Evolutionary conservation across 1,140 invertebrate species (phyloP).

Genomic region (Brachionus paranguensis): DNA sequence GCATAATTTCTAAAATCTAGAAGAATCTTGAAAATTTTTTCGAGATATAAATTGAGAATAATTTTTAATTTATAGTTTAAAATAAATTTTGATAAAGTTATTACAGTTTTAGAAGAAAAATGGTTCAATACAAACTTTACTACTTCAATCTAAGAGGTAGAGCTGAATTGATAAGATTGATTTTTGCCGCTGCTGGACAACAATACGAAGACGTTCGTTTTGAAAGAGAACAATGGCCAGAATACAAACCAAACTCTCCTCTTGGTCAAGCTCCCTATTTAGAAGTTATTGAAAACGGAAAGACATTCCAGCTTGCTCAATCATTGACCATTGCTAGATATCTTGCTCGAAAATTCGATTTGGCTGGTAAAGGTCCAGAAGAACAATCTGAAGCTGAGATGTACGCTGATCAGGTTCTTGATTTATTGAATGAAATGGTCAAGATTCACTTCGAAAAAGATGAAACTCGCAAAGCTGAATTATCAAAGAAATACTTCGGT

Average conservation of each 20-base stretch:
- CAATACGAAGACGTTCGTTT: slow-evolving; percentile 29
- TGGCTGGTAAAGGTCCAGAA: slow-evolving; percentile 28
- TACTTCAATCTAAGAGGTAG: slow-evolving; percentile 22
- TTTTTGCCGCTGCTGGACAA: slow-evolving; percentile 38
- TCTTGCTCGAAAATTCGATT: slow-evolving; percentile 20
- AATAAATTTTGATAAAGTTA: too few relatives aligned
- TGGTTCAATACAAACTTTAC: slow-evolving; percentile 36
- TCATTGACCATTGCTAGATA: neutral
- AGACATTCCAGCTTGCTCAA: neutral
- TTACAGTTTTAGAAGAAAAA: neutral
- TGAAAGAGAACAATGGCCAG: slow-evolving; percentile 36
- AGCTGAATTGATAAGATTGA: neutral
- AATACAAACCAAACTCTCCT: slow-evolving; percentile 6
- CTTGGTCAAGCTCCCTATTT: slow-evolving; percentile 28
- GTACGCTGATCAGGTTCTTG: neutral
- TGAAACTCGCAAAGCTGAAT: neutral
- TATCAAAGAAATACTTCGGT: neutral
- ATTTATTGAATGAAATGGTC: slow-evolving; percentile 28
- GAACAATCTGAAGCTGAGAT: slow-evolving; percentile 31
- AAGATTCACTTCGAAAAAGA: slow-evolving; percentile 35
- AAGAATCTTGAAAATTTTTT: neutral
- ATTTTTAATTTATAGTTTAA: neutral
- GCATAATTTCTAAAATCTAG: neutral
- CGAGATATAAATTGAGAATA: neutral
- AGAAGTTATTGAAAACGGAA: neutral